These are phyloP conservation scores for Allacma fusca DNA, from an alignment of 2,888 invertebrate genomes.

Conservation along the genomic window DNA sequence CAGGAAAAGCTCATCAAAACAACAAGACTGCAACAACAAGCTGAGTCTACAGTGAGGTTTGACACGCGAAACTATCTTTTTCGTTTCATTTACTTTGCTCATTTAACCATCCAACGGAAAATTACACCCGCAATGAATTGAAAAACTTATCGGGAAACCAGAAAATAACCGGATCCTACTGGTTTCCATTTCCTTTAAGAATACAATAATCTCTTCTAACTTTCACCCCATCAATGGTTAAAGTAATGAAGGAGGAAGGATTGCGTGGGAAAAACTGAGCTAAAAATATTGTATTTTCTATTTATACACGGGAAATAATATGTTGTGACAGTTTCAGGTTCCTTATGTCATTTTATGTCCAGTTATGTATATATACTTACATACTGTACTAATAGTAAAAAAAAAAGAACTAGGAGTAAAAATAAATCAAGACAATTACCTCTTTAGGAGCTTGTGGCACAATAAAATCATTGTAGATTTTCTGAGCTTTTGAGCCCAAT, in stretches of 20 bases:
- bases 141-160: neutral
- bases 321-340: too few relatives aligned
- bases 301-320: neutral
- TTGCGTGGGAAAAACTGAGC: neutral
- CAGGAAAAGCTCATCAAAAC: neutral
- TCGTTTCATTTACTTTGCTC: neutral
- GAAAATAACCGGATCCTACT: slow-evolving; percentile 10
- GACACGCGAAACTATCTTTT: neutral
- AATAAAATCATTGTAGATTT: slow-evolving; percentile 68
- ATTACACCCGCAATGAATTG: slow-evolving; percentile 6
- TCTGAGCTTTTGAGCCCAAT: slow-evolving; percentile 65
- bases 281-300: neutral
- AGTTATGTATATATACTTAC: too few relatives aligned
- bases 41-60: neutral
- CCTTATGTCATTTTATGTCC: too few relatives aligned
- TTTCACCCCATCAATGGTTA: neutral
- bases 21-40: too few relatives aligned
- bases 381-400: too few relatives aligned
- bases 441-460: slow-evolving; percentile 68
- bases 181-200: neutral
- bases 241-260: neutral
- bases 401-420: neutral
- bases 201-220: neutral
- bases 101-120: slow-evolving; percentile 5
- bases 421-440: slow-evolving; percentile 62